These are phyloP conservation scores for Tipula confusa DNA, from an alignment of 2,888 invertebrate species.

Conservation along the genomic window DNA sequence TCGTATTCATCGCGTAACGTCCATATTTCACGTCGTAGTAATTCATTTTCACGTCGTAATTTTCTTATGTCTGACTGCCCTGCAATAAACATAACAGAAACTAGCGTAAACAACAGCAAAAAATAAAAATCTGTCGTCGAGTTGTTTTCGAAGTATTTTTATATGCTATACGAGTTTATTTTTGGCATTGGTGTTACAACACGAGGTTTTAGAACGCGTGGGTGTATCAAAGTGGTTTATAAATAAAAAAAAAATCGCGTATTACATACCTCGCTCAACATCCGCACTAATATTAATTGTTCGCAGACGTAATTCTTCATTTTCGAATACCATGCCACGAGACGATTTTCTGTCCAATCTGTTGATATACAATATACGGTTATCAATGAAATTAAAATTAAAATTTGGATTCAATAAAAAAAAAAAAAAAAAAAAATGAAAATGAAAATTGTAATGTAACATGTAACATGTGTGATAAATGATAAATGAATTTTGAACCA, in stretches of 20 bases:
- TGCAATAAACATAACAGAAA: conserved; percentile 50
- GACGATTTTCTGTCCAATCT: conserved; percentile 87
- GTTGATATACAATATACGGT: conserved; percentile 34
- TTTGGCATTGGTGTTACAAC: background rate
- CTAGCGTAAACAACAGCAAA: background rate
- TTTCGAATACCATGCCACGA: conserved; percentile 90
- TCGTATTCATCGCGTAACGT: conserved; percentile 84
- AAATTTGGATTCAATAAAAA: too few species aligned
- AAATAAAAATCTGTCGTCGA: background rate
- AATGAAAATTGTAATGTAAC: background rate
- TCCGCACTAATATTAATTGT: conserved; percentile 91
- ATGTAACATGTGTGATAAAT: background rate
- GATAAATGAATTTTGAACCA: background rate
- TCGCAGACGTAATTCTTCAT: conserved; percentile 81
- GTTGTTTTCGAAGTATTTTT: background rate
- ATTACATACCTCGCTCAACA: conserved; percentile 71
- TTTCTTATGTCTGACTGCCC: conserved; percentile 88
- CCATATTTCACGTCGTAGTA: conserved; percentile 80
- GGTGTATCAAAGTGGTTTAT: background rate
- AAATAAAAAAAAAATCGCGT: background rate
- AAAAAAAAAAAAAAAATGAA: too few species aligned
- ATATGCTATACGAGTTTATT: background rate
- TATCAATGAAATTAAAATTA: background rate
- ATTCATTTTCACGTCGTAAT: conserved; percentile 80
- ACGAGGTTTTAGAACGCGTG: background rate